Conservation (phyloP, 2,797 vertebrate genomes). For the Epinephelus coioides region DNA sequence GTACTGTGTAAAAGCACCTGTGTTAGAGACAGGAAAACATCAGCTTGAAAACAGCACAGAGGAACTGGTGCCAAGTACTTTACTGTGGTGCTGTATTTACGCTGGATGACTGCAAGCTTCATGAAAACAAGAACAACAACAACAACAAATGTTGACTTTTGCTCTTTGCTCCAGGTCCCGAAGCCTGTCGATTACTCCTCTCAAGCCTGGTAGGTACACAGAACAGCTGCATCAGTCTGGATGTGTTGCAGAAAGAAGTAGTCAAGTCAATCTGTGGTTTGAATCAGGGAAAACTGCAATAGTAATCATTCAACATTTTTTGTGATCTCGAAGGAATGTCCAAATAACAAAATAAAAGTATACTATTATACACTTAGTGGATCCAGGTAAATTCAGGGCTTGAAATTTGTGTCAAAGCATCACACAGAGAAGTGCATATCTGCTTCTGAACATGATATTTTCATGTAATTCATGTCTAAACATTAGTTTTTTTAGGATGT, state of each 20-base stretch:
- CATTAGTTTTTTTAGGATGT: too few relatives aligned
- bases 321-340: too few relatives aligned
- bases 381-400: too few relatives aligned
- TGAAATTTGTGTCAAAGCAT: too few relatives aligned
- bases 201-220: slow-evolving; percentile 91
- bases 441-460: too few relatives aligned
- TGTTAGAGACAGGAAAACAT: slow-evolving; percentile 32
- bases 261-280: too few relatives aligned
- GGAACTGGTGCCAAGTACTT: slow-evolving; percentile 21
- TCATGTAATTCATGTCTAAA: too few relatives aligned
- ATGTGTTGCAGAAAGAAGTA: neutral
- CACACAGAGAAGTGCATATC: too few relatives aligned
- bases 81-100: slow-evolving; percentile 7
- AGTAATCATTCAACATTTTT: too few relatives aligned
- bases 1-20: slow-evolving; percentile 51
- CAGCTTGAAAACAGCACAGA: neutral
- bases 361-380: too few relatives aligned
- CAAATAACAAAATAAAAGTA: too few relatives aligned
- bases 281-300: too few relatives aligned
- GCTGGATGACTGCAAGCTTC: slow-evolving; percentile 4
- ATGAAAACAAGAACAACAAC: slow-evolving; percentile 38
- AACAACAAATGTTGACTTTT: slow-evolving; percentile 18
- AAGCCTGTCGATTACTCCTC: slow-evolving; percentile 96
- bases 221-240: slow-evolving; percentile 7
- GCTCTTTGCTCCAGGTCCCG: slow-evolving; percentile 88